Conservation (phyloP, 2,797 vertebrate species). For the Coregonus ussuriensis region DNA sequence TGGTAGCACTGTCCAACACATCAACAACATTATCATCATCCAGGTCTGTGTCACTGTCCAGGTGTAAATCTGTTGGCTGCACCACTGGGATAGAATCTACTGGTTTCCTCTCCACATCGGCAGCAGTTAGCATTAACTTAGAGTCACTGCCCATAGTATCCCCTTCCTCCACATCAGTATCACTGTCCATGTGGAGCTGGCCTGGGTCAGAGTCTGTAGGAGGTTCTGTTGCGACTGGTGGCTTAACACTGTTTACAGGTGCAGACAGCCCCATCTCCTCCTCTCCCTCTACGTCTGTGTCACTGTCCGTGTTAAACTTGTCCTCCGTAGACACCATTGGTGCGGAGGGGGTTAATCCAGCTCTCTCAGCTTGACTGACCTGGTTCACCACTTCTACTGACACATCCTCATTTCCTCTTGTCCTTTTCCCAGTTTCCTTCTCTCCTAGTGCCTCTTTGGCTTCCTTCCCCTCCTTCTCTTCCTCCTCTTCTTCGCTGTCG, state of each 20-base stretch:
- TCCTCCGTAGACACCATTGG: constrained; percentile 19
- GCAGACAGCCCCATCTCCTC: constrained; percentile 34
- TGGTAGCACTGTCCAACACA: constrained; percentile 35
- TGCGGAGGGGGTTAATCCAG: constrained; percentile 25
- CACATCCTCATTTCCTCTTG: constrained; percentile 11
- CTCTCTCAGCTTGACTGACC: constrained; percentile 17
- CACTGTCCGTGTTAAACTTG: constrained; percentile 65
- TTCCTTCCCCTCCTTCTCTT: constrained; percentile 25
- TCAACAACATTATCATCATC: constrained; percentile 43
- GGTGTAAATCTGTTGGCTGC: constrained; percentile 46
- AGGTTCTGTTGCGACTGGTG: constrained; percentile 25
- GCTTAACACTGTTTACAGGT: background rate
- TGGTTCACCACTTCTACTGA: constrained; percentile 18
- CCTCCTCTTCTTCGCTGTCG: constrained; percentile 50
- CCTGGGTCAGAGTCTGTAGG: constrained; percentile 15
- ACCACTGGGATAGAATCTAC: constrained; percentile 19
- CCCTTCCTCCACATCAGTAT: constrained; percentile 65
- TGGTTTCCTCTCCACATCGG: constrained; percentile 19
- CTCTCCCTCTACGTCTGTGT: constrained; percentile 62
- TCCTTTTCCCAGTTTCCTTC: constrained; percentile 19
- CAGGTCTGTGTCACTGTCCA: constrained; percentile 79
- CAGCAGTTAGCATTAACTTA: constrained; percentile 19
- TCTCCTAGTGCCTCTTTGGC: constrained; percentile 29
- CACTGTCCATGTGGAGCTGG: constrained; percentile 64
- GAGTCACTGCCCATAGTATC: constrained; percentile 7